Evolutionary conservation across 2,797 vertebrate genomes (phyloP), one percentile per base, ranked within the genome.

Genomic region (Oryzias sinensis): DNA sequence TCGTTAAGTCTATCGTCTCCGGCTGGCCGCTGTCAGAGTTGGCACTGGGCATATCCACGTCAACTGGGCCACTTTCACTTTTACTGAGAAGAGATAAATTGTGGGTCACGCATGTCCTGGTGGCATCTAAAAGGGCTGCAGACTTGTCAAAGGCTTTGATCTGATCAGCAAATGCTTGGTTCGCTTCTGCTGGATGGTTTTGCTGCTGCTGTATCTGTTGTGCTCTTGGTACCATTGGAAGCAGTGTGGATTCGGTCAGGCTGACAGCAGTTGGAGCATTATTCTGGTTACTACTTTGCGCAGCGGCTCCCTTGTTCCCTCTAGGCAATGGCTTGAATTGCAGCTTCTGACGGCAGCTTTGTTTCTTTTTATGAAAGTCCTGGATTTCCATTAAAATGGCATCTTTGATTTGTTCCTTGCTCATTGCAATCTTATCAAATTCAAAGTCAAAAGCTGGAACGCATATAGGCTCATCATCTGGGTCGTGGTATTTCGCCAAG

Each of bases 381-480:
- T 92, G 93, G 22, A 98, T 97, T 81, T 98, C 97, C 0, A 92
- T 92, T 78, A 96, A 86, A 15, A 98, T 97, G 20, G 95, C 94
- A 33, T 94, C 95, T 70, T 96, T 96, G 71, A 98, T 97, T 85
- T 96, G 93, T 50, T 98, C 96, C 43, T 75, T 89, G 72, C 80
- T 90, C 83, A 91, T 87, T 1, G 79, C 82, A 41, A 92, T 90
- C 6, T 92, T 93, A 64, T 98, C 95, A 47, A 98, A 97, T 67
- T 93, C 93, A 79, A 96, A 96, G 85, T 98, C 93, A 49, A 98
- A 97, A 16, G 97, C 95, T 0, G 97, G 97, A 13, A 96, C 94
- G 1, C 97, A 98, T 33, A 94, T 90, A 0, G 96, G 96, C 79
- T 98, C 97, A 0, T 98, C 97, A 0, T 96, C 95, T 0, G 90